Evolutionary conservation across 1,140 invertebrate genomes (phyloP).

Genomic region (Meloidogyne exigua): DNA sequence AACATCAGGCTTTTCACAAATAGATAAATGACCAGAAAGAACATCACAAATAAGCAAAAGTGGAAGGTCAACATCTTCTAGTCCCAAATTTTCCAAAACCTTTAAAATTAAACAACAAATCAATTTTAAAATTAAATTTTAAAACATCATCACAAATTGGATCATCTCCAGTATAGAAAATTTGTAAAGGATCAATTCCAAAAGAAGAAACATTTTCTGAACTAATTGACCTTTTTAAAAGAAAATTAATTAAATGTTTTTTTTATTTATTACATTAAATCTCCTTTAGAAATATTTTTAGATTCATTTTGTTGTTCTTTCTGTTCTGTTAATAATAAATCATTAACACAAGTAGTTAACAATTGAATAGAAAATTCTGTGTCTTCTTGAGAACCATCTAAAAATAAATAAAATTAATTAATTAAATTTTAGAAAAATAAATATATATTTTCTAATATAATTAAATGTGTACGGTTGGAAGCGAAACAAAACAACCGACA

Average conservation of each 20-base stretch:
- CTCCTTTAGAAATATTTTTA: neutral
- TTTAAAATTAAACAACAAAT: neutral
- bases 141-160: conserved; percentile 42
- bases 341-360: conserved; percentile 20
- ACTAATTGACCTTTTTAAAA: conserved; percentile 7
- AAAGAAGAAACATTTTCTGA: conserved; percentile 7
- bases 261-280: conserved; percentile 1
- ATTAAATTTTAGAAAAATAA: no score
- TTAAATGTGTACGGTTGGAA: no score
- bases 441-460: no score
- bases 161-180: conserved; percentile 42
- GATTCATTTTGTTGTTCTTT: neutral
- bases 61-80: conserved; percentile 34
- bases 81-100: conserved; percentile 40
- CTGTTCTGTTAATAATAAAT: conserved; percentile 22
- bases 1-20: conserved; percentile 42
- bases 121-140: neutral
- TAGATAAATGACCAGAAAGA: conserved; percentile 34
- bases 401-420: neutral
- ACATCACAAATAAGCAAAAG: conserved; percentile 37
- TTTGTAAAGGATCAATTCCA: conserved; percentile 31
- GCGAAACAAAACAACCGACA: no score
- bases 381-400: conserved; percentile 40
- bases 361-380: conserved; percentile 39
- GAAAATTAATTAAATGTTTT: neutral